Conservation (phyloP, 2,797 vertebrate species). For the Pygocentrus nattereri region DNA sequence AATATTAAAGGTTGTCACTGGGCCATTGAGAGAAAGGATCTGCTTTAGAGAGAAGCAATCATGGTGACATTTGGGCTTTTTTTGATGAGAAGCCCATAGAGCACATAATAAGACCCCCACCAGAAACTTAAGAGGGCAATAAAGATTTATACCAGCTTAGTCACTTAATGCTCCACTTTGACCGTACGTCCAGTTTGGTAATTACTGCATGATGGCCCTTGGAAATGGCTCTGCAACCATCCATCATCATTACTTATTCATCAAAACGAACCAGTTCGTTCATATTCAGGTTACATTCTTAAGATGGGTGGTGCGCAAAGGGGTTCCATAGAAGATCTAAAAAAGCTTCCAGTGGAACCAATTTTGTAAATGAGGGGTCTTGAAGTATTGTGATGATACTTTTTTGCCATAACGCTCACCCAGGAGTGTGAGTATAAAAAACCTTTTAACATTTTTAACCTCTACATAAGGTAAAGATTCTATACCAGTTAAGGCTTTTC, state of each 20-base stretch:
- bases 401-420: too few relatives aligned
- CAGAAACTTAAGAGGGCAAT: slow-evolving; percentile 21
- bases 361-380: too few relatives aligned
- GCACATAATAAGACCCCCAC: slow-evolving; percentile 13
- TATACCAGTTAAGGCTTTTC: too few relatives aligned
- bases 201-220: slow-evolving; percentile 8
- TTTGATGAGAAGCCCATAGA: slow-evolving; percentile 28
- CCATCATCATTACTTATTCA: not conserved
- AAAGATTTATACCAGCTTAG: slow-evolving; percentile 12
- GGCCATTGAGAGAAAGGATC: slow-evolving; percentile 2
- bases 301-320: not conserved
- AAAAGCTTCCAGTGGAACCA: too few relatives aligned
- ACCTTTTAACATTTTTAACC: too few relatives aligned
- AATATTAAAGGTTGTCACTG: slow-evolving; percentile 52
- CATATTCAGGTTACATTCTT: not conserved
- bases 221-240: not conserved
- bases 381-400: too few relatives aligned
- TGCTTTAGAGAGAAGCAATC: slow-evolving; percentile 30
- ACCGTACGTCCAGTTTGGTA: slow-evolving; percentile 6
- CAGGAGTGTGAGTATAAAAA: too few relatives aligned
- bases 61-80: not conserved
- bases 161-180: not conserved
- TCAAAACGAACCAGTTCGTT: not conserved
- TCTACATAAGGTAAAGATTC: too few relatives aligned
- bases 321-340: too few relatives aligned